phyloP scores from a whole-genome alignment of 1,140 invertebrate species.

The Nomia melanderi region DNA sequence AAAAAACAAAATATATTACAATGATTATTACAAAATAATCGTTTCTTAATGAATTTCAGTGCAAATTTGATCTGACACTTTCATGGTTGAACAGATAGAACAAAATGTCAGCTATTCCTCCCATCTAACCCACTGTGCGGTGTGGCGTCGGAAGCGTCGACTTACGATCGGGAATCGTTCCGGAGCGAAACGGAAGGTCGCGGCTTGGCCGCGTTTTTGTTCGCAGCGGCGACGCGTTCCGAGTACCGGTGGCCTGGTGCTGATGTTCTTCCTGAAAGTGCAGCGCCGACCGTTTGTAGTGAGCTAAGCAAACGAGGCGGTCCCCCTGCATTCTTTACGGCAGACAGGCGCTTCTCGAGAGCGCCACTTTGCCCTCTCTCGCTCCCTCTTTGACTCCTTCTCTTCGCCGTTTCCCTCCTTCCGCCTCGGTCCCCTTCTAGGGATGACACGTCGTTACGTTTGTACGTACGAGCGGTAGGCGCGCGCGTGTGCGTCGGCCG shows the following conservation, averaged over 20 bases:
- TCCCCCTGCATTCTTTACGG: slow-evolving; percentile 71
- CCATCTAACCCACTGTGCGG: no score
- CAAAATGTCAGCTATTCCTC: no score
- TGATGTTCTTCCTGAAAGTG: slow-evolving; percentile 25
- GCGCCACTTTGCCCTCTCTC: slow-evolving; percentile 58
- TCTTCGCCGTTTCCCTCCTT: no score
- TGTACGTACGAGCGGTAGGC: slow-evolving; percentile 20
- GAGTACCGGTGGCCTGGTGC: slow-evolving; percentile 5
- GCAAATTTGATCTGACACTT: no score
- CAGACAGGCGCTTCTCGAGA: slow-evolving; percentile 69
- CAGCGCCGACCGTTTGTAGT: slow-evolving; percentile 25
- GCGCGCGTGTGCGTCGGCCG: background rate
- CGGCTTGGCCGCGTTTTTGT: slow-evolving; percentile 1
- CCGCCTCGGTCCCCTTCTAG: slow-evolving; percentile 5
- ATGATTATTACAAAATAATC: no score
- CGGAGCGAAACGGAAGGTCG: no score
- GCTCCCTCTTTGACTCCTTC: background rate
- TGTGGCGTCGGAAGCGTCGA: no score
- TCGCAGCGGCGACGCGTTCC: background rate
- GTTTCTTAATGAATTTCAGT: no score
- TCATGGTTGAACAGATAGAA: no score
- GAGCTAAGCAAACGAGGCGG: slow-evolving; percentile 72
- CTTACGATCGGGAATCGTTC: no score
- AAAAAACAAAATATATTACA: no score
- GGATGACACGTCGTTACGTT: slow-evolving; percentile 45